These are phyloP conservation scores for Edolisoma coerulescens DNA, from an alignment of 2,113 vertebrate genomes.

Conservation along the genomic window DNA sequence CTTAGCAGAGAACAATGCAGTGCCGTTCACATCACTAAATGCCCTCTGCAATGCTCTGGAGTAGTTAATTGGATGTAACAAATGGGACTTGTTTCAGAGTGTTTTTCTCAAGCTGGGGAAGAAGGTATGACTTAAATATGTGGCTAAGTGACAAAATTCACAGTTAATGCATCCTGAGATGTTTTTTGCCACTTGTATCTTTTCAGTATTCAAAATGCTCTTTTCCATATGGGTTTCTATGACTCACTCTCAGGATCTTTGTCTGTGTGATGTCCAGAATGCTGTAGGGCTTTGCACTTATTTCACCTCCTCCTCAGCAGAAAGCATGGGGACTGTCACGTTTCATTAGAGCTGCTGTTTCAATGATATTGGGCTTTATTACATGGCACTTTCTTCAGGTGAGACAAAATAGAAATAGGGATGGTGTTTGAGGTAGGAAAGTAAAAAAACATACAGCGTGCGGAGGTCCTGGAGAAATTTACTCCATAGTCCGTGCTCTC, in stretches of 20 bases:
- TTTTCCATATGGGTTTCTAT: background rate
- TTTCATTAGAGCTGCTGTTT: background rate
- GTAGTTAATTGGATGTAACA: background rate
- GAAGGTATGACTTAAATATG: background rate
- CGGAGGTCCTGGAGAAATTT: background rate
- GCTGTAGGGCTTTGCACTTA: background rate
- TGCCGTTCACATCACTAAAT: background rate
- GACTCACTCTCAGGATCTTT: background rate
- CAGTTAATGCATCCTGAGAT: background rate
- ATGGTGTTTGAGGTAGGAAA: background rate
- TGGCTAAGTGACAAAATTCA: background rate
- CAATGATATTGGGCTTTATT: background rate
- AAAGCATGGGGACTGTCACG: background rate
- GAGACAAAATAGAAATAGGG: background rate
- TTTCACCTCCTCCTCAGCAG: background rate
- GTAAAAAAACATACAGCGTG: background rate
- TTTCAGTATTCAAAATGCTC: background rate
- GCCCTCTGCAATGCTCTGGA: background rate
- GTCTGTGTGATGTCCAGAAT: background rate
- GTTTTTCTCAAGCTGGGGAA: background rate
- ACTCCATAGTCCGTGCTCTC: background rate
- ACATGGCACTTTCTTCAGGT: accelerated
- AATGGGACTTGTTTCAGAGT: background rate
- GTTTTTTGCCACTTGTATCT: background rate
- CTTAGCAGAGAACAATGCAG: background rate